Evolutionary conservation across 2,888 invertebrate species (phyloP), one percentile per base, ranked within the genome.

Genomic region (Dermolepida albohirtum): DNA sequence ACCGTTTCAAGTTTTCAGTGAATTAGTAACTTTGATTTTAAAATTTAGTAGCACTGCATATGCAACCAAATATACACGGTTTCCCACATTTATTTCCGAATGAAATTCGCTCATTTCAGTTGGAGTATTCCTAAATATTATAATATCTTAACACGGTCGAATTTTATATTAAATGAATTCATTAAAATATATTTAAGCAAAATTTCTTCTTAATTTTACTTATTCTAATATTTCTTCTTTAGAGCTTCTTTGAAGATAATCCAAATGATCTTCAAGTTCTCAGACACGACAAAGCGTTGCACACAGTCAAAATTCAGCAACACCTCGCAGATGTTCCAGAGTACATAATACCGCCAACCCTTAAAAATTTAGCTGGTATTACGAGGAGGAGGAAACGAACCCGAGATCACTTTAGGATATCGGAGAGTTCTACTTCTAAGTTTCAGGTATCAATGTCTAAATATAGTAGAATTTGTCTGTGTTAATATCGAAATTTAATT

Each of bases 291-390:
- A 93, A 92, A 81, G 92, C 94, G 0, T 82, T 96, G 14, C 95
- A 95, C 76, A 93, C 94, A 0, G 93, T 96, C 0, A 89, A 90
- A 79, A 84, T 92, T 7, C 95, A 96, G 79, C 87, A 90, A 0
- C 97, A 97, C 82, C 83, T 98, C 70, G 88, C 93, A 27, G 91
- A 97, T 81, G 94, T 98, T 0, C 98, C 98, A 0, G 96, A 96
- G 63, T 98, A 98, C 80, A 90, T 96, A 73, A 86, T 96, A 0
- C 96, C 96, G 0, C 87, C 89, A 0, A 90, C 93, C 0, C 82
- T 96, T 54, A 90, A 93, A 78, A 87, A 86, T 70, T 84, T 92
- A 14, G 86, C 89, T 5, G 85, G 86, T 1, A 86, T 87, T 22
- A 80, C 75, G 12, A 79, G 68, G 64, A 77, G 74, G 68, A 70